Evolutionary conservation across 2,888 invertebrate species (phyloP), one percentile per base, ranked within the genome.

Genomic region (Agrotis exclamationis): DNA sequence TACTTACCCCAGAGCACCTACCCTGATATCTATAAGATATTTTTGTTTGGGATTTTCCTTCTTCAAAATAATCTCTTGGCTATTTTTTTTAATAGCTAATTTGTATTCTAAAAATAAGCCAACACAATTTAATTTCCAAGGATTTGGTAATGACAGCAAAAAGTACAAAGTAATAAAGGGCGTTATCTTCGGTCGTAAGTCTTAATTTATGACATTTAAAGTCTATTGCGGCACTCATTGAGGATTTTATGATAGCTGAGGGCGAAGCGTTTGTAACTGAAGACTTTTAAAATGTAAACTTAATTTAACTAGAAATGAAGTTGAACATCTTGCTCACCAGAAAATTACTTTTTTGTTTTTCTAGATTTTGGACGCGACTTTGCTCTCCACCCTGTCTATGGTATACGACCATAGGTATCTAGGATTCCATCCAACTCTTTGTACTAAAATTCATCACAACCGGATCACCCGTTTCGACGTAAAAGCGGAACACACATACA

Each of bases 171-270:
- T 71, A 71, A 83, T 83, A 85, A 83, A 83, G 83, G 54, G 28
- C 78, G 69, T 74, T 83, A 83, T 85, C 83, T 77, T 22, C 14
- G 57, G 67, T 77, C 72, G 73, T 80, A 85, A 83, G 72, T 73
- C 63, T 59, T 80, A 71, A 85, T 85, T 85, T 80, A 85, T 69
- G 83, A 66, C 67, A 71, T 84, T 77, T 70, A 73, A 85, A 83
- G 68, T 85, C 80, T 66, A 64, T 68, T 54, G 74, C 44, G 77
- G 63, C 47, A 80, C 63, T 80, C 76, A 70, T 73, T 76, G 74
- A 58, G 65, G 18, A 56, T 71, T 85, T 83, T 80, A 83, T 73
- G 74, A 68, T 75, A 47, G 63, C 67, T 56, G 53, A 50, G 68
- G 65, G 72, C 59, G 70, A 63, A 65, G 56, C 70, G 48, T 74